Conservation (phyloP, 2,113 vertebrate genomes). For the Rhea americana region DNA sequence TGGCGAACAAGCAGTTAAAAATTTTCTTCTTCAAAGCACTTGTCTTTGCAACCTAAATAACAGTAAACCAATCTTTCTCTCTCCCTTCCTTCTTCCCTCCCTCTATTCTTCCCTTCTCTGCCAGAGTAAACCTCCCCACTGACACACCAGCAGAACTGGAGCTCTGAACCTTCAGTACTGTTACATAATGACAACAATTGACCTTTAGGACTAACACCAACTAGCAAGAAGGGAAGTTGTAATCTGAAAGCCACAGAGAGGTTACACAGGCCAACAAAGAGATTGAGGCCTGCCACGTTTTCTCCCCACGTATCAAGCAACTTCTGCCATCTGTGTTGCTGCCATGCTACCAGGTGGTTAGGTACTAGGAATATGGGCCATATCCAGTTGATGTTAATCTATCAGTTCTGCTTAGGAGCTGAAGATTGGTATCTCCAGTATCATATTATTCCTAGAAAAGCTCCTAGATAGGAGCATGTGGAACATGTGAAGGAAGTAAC, state of each 20-base stretch:
- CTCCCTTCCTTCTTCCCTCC: not conserved
- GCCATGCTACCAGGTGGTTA: not conserved
- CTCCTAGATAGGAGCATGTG: not conserved
- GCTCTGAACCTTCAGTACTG: not conserved
- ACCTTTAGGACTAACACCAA: not conserved
- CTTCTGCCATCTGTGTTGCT: not conserved
- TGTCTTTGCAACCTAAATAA: conserved; percentile 5
- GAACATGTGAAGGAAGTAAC: not conserved
- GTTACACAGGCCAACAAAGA: not conserved
- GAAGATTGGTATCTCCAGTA: not conserved
- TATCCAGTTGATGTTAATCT: not conserved
- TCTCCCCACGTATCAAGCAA: not conserved
- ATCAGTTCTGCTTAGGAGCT: not conserved
- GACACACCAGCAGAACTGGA: not conserved
- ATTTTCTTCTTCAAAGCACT: not conserved
- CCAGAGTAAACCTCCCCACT: not conserved
- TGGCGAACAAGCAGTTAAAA: not conserved
- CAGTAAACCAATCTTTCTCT: not conserved
- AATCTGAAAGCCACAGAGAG: rapidly evolving
- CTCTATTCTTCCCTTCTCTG: not conserved
- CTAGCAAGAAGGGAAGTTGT: not conserved
- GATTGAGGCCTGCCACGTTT: not conserved
- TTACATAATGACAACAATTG: not conserved
- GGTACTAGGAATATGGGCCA: not conserved
- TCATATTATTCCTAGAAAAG: not conserved